Evolutionary conservation across 2,797 vertebrate genomes (phyloP), one percentile per base, ranked within the genome.

Genomic region (Melanitta fusca): DNA sequence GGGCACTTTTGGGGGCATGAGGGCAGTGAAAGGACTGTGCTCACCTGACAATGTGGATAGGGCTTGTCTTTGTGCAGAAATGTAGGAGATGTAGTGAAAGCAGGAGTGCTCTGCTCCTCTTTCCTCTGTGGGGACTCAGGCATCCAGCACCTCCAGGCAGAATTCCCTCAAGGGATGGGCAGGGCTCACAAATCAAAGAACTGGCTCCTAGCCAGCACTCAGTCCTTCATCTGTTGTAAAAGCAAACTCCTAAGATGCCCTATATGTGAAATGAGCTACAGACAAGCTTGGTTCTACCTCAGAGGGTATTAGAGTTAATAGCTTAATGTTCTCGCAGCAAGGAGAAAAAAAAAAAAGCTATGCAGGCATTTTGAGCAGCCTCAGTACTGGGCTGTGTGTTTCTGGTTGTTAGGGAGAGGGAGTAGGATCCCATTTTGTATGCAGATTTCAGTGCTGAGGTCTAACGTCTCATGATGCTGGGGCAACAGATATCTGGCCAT

Each of bases 221-320:
- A 36, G 60, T 78, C 80, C 80, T 95, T 91, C 1, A 3, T 51
- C 53, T 43, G 20, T 65, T 77, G 72, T 70, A 88, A 75, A 91
- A 74, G 57, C 83, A 91, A 89, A 91, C 78, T 94, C 80, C 75
- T 74, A 73, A 78, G 58, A 85, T 83, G 88, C 74, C 74, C 78
- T 87, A 41, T 51, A 95, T 82, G 69, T 91, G 88, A 95, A 95
- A 94, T 56, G 61, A 95, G 91, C 71, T 85, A 45, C 28, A 24
- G 93, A 85, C 54, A 54, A 65, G 61, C 61, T 43, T 20, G 32
- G 24, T 60, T 94, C 58, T 78, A 22, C 86, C 74, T 91, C 88
- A 0, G 4, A 73, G 88, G 92, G 80, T 89, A 81, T 90, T 89
- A 61, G 47, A 93, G 71, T 94, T 96, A 97, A 92, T 88, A 96